Base-by-base conservation (phyloP, 2,888 invertebrate genomes). In the Diachrysia chrysitis region DNA sequence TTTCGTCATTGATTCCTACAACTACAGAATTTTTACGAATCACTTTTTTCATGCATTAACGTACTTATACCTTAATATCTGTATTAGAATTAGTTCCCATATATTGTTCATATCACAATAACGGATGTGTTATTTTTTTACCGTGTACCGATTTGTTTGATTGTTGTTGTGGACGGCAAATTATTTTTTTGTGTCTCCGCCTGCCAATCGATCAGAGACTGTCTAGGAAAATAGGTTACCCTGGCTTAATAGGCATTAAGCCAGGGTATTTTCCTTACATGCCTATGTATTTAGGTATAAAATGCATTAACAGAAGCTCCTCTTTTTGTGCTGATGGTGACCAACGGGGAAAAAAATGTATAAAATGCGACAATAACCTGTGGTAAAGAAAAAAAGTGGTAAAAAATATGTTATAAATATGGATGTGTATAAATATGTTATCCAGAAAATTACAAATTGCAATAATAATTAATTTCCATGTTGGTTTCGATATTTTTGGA, bases 1-100 rank as follows among this genome's bases (percentile, higher is more conserved):
- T 64, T 48, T 37, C 70, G 72, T 71, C 67, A 75, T 71, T 54
- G 58, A 71, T 77, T 71, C 63, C 57, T 32, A 48, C 69, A 75
- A 77, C 63, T 66, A 32, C 29, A 7, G 29, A 51, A 51, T 63
- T 75, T 75, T 69, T 48, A 37, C 48, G 68, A 69, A 71, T 57
- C 12, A 65, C n/a, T 14, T 25, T 67, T 63, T 66, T 69, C 46
- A 54, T 65, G 16, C n/a, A 59, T 48, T 64, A 65, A 5, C 2
- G 2, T 3, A 5, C 2, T 25, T 54, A 62, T 56, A 59, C 14
- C 25, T 61, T 65, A 37, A 71, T 77, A 42, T 62, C 58, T 55
- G 37, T 67, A 61, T 58, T 16, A 37, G 66, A 63, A 66, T 69
- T 56, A 58, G 19, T 71, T 63, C 19, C 19, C 21, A 57, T 51